A percentile compares a stretch with the other conserved stretches of the same genome.
Conservation (phyloP, 2,888 invertebrate species). For the Hedychridium roseum region DNA sequence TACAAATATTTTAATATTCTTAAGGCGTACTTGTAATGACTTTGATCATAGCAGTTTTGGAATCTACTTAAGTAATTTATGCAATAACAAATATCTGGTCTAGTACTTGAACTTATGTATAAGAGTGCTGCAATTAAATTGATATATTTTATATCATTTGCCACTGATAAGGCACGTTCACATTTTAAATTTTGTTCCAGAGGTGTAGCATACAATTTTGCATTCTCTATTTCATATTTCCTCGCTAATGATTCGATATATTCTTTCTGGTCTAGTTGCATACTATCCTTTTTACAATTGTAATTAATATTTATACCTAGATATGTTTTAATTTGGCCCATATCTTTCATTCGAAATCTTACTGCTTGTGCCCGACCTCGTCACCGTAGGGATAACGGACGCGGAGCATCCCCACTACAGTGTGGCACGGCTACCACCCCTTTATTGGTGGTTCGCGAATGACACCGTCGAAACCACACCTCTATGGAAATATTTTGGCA, state of each 20-base stretch:
- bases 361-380: no score
- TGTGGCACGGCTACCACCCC: no score
- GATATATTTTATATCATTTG: neutral
- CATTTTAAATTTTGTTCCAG: no score
- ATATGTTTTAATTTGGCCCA: no score
- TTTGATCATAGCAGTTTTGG: neutral
- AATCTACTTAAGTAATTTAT: no score
- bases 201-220: neutral
- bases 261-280: neutral
- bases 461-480: no score
- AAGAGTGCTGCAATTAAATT: neutral
- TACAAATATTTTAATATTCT: neutral
- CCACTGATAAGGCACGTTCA: no score
- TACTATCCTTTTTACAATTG: neutral
- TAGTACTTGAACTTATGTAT: neutral
- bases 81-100: neutral
- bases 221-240: neutral
- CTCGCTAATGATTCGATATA: neutral
- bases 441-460: no score
- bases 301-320: neutral
- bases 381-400: no score
- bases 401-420: no score
- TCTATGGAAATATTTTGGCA: no score
- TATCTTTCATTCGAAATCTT: no score
- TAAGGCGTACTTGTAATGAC: neutral